Evolutionary conservation across 1,140 invertebrate genomes (phyloP), one percentile per base, ranked within the genome.

Genomic region (Sminthurides bifidus): DNA sequence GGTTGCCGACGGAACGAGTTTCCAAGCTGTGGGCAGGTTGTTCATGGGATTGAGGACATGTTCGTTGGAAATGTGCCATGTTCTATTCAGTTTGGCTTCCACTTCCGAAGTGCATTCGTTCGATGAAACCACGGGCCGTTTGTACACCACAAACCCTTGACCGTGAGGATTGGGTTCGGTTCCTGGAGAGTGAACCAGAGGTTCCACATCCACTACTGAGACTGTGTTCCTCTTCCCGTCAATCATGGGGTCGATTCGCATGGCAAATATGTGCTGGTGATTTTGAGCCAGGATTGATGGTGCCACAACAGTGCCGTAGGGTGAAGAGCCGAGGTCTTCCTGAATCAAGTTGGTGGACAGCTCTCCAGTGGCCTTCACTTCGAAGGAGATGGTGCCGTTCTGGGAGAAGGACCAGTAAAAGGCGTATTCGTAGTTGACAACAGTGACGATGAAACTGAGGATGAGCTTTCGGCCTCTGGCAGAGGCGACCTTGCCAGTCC

Each of bases 381-480:
- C 53, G 29, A 61, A 65, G 15, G 29, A 8, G 27, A 65, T 54
- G 1, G 59, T 58, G 0, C 56, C 63, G 41, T 65, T 59, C 38
- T 65, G 63, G 33, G 44, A 21, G 35, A 65, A 65, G 5, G 52
- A 52, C 54, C 59, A 65, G 54, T 65, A 65, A 15, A 61, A 48
- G 3, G 56, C 60, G 31, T 65, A 65, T 37, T 65, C 63, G 51
- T 65, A 65, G 31, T 65, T 65, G 4, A 65, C 63, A 10, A 65
- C 63, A 0, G 63, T 65, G 17, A 59, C 63, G 29, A 65, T 54
- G 37, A 65, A 65, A 19, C 59, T 61, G 4, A 65, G 24, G 12
- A 65, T 54, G 8, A 65, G 52, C 30, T 52, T 33, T 8, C 63
- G 41, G 0, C 54, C 43, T 12, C 63, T 49, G 4, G 49, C 29